Base-by-base conservation (phyloP, 2,113 vertebrate genomes). In the Triplophysa rosa region DNA sequence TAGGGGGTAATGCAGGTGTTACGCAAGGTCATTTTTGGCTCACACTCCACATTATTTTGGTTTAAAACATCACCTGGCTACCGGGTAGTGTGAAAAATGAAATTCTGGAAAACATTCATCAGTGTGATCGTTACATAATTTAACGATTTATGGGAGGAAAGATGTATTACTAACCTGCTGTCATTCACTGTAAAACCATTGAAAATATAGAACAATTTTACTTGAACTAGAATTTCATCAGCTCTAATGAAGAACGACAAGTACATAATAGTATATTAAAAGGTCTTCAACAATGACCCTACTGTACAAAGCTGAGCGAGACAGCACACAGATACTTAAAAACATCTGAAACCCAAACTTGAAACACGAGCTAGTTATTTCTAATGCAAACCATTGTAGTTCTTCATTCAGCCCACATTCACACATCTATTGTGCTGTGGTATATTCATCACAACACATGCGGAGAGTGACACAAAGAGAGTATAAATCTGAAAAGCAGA, bases 231-330 rank as follows among this genome's bases (percentile, higher is more conserved):
- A 75, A 11, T 74, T 65, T 56, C 24, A 75, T 33, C 13, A 52
- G 8, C 47, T 33, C 47, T 78, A 73, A 78, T 84, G 74, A 24
- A 71, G 21, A 16, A n/a, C 16, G 67, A 80, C 26, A 78, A 29
- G 79, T 29, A 54, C 26, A 73, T 37, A 56, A 71, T 77, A 59
- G 62, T 33, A 5, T 42, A 65, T 61, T 63, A 66, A 52, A 67
- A 75, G 78, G 75, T 62, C 54, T 62, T 9, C 45, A 54, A 23
- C 4, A 29, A 40, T 84, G 74, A 78, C 65, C 37, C 37, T 54
- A 58, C 33, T 37, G 5, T 37, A 8, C n/a, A 12, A 52, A 64
- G 65, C 33, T 4, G 16, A 63, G 40, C 59, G 17, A 17, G 14
- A 21, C 26, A 14, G 42, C 24, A 65, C 62, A 47, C 70, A 70